Evolutionary conservation across 1,140 invertebrate species (phyloP), one percentile per base, ranked within the genome.

Genomic region (Drosophila kurseongensis): DNA sequence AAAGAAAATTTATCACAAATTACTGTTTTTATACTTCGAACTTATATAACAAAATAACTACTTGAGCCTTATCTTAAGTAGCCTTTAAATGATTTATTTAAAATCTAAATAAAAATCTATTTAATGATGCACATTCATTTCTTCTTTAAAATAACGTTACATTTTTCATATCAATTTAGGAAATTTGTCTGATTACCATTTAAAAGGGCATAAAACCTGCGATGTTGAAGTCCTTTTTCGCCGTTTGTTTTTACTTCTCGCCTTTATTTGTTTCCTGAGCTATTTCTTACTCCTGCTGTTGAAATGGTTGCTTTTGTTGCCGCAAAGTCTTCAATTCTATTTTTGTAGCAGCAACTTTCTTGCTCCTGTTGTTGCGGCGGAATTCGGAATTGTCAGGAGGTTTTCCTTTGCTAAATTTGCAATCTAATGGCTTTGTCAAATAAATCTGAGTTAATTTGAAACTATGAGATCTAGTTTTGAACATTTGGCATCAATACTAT

Each of bases 181-280:
- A 7, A 38, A 47, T 16, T 7, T 0, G 2, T 6, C 10, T 16
- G 0, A 27, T 65, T 29, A 9, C 42, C 10, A 35, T 42, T 13
- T 27, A 42, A 35, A 36, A 72, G 66, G 7, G 68, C 44, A 50
- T 41, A n/a, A 4, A 14, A 1, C 3, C 10, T 10, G 13, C 45
- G 16, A 41, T 12, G 10, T 47, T 13, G 3, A 18, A 1, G 4
- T n/a, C 5, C 12, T 38, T 23, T 23, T 50, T 62, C 36, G 27
- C 27, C 12, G 12, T 16, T 38, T 47, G 38, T 12, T 50, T 48
- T 72, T 50, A 12, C 52, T 83, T 76, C 68, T 65, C 72, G 75
- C 35, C 63, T 83, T 77, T 62, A 74, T 83, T 86, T 79, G 63
- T 57, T 81, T 78, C 62, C 57, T 57, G 50, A 57, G 38, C 52